Conservation (phyloP, 2,797 vertebrate species). For the Alfaro cultratus region DNA sequence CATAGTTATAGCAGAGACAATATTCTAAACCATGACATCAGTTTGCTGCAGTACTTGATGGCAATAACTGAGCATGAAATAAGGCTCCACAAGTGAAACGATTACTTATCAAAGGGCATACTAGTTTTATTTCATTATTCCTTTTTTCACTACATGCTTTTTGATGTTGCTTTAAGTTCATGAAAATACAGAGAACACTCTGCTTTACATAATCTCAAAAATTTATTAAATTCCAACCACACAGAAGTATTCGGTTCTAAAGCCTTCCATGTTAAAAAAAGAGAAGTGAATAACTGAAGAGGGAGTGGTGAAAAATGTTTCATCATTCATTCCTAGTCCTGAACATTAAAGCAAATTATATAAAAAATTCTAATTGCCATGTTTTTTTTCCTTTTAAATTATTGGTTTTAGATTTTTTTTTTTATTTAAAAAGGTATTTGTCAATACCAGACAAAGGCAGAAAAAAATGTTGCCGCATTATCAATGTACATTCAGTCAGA, state of each 20-base stretch:
- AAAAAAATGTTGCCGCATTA: background rate
- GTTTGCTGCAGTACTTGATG: slow-evolving; percentile 26
- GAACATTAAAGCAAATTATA: background rate
- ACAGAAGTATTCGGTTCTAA: background rate
- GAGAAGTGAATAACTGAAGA: background rate
- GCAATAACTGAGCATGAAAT: slow-evolving; percentile 53
- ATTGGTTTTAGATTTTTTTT: background rate
- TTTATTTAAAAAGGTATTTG: background rate
- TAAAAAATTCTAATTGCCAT: background rate
- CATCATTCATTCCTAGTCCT: background rate
- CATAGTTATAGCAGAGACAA: slow-evolving; percentile 18
- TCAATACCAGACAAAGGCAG: background rate
- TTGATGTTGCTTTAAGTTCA: background rate
- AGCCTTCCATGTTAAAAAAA: background rate
- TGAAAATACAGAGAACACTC: background rate
- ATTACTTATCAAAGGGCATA: slow-evolving; percentile 7
- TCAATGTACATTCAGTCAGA: background rate
- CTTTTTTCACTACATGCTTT: background rate
- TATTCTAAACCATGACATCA: slow-evolving; percentile 24
- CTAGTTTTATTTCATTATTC: slow-evolving; percentile 12
- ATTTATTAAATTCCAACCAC: background rate
- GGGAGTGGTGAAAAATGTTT: background rate
- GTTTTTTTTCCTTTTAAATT: background rate
- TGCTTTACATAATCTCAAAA: background rate
- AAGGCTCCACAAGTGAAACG: slow-evolving; percentile 24